Conservation (phyloP, 2,113 vertebrate genomes). For the Tragulus kanchil region DNA sequence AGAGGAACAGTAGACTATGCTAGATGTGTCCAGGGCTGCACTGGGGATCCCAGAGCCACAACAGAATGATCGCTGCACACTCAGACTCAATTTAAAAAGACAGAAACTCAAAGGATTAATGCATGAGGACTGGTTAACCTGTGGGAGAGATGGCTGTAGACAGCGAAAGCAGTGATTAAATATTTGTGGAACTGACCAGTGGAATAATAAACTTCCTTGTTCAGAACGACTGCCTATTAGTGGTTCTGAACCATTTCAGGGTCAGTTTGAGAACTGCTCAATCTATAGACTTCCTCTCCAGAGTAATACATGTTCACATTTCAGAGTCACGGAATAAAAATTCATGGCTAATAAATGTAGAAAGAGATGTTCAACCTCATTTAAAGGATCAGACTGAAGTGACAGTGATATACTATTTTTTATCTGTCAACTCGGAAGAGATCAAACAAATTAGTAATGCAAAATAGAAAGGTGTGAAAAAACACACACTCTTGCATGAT, state of each 20-base stretch:
- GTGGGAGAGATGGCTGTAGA: background rate
- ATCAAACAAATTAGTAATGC: background rate
- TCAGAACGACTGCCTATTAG: background rate
- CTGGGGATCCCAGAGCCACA: background rate
- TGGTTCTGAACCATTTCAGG: background rate
- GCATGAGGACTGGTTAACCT: background rate
- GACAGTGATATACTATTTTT: background rate
- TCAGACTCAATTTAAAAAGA: background rate
- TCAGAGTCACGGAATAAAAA: background rate
- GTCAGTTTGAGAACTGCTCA: background rate
- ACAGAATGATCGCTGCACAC: background rate
- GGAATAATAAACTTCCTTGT: background rate
- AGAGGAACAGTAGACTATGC: background rate
- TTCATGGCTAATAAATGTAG: background rate
- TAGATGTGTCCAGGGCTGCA: background rate
- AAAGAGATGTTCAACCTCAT: background rate
- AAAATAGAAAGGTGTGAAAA: background rate
- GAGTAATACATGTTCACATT: conserved; percentile 21
- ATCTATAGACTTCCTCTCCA: background rate
- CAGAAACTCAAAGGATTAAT: background rate
- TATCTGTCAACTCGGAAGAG: background rate
- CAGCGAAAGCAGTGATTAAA: background rate
- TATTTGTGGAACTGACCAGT: background rate
- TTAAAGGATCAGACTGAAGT: background rate
- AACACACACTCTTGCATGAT: background rate